phyloP scores from a whole-genome alignment of 2,888 invertebrate species.

The Chalcosyrphus nemorum region DNA sequence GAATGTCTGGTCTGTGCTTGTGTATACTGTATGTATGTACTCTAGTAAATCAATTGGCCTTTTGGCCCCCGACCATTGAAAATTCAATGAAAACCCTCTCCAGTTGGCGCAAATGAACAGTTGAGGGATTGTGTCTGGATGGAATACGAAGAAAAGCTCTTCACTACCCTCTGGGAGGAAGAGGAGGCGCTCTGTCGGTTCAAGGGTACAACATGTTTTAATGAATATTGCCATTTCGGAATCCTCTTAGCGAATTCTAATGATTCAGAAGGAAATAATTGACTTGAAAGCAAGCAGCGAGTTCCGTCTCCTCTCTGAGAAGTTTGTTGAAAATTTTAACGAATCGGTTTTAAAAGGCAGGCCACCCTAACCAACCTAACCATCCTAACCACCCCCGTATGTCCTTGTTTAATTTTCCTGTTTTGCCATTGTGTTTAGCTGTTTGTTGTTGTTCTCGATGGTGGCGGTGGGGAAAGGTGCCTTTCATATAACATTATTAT shows the following conservation, averaged over 20 bases:
- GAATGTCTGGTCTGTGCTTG: neutral
- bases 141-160: neutral
- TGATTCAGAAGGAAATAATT: conserved; percentile 53
- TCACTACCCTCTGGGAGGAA: neutral
- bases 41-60: conserved; percentile 23
- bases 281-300: conserved; percentile 15
- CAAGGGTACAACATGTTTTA: conserved; percentile 32
- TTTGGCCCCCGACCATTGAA: conserved; percentile 6
- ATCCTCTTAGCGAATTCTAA: conserved; percentile 61
- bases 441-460: neutral
- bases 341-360: conserved; percentile 22
- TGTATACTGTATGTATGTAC: neutral
- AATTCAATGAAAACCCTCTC: conserved; percentile 12
- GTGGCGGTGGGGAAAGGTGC: no score
- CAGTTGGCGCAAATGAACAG: neutral
- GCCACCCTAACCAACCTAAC: no score
- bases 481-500: conserved; percentile 13
- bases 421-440: conserved; percentile 14
- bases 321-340: conserved; percentile 28
- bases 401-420: neutral
- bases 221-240: conserved; percentile 50
- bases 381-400: neutral
- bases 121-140: conserved; percentile 18
- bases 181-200: neutral
- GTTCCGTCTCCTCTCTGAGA: neutral